These are phyloP conservation scores for Dipodomys ordii DNA, from an alignment of 2,113 vertebrate genomes.

Conservation along the genomic window DNA sequence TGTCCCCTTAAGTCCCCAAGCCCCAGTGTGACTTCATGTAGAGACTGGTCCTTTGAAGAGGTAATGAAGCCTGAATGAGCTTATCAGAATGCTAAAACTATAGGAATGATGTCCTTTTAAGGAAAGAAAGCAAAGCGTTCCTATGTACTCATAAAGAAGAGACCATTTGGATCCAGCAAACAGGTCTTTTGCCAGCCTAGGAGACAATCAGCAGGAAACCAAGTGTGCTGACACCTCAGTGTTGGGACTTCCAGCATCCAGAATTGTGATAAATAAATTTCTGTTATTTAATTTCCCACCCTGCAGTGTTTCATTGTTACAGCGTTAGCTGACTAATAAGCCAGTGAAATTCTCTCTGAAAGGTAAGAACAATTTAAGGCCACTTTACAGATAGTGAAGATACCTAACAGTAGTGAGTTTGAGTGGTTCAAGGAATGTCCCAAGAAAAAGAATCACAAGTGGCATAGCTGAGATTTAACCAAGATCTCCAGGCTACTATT, in stretches of 20 bases:
- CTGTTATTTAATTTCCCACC: not conserved
- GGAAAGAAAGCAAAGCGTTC: not conserved
- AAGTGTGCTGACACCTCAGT: not conserved
- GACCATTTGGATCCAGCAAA: not conserved
- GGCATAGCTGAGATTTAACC: conserved; percentile 15
- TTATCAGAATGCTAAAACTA: not conserved
- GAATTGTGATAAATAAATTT: conserved; percentile 20
- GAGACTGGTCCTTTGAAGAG: not conserved
- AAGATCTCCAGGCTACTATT: not conserved
- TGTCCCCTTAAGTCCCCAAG: not conserved
- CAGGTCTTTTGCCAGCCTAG: not conserved
- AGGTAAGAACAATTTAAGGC: not conserved
- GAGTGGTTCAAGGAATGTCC: not conserved
- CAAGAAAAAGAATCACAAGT: not conserved
- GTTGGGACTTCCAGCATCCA: not conserved
- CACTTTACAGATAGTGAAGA: not conserved
- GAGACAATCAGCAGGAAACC: not conserved
- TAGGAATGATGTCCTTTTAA: not conserved
- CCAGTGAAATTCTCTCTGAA: not conserved
- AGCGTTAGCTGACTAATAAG: not conserved
- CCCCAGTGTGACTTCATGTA: not conserved
- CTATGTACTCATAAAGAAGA: not conserved
- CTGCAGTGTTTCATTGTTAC: not conserved
- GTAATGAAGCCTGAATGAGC: not conserved
- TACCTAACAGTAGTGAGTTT: not conserved